Evolutionary conservation across 2,888 invertebrate species (phyloP), one percentile per base, ranked within the genome.

Genomic region (Himalopsyche kuldschensis): DNA sequence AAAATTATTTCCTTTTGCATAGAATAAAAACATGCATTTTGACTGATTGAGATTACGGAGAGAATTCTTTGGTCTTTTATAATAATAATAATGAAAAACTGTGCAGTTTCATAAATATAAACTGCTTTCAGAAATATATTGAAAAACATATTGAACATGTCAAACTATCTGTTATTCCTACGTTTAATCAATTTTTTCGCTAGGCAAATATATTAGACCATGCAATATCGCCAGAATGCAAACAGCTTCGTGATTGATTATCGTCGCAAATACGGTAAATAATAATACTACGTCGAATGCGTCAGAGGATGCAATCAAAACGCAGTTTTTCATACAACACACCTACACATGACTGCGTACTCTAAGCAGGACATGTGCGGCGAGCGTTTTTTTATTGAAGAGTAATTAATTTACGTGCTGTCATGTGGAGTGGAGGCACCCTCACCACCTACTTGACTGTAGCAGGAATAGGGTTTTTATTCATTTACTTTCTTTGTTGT

Each of bases 381-480:
- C 24, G 69, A 35, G 75, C 81, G 24, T 82, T 85, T 85, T 83
- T 84, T 83, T 81, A 41, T 81, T 48, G 55, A 30, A 63, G 69
- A 41, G 81, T 83, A 83, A 85, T 85, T 85, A 85, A 85, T 85
- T 85, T 85, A 46, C 77, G 81, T 32, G 48, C 81, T 69, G 83
- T 82, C 75, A 47, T 47, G 81, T 46, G 46, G 47, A 10, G 78
- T 24, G 78, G 27, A 55, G n/a, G 78, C 15, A 78, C 82, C 69
- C 27, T 63, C 35, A n/a, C 80, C 41, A 32, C 15, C 55, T 55
- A 55, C 55, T 55, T 55, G 55, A 55, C 55, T 55, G 20, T 55
- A 20, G 55, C 55, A 55, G 55, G 55, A 24, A 55, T 55, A 55
- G 20, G 55, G 55, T 55, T 55, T 55, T 55, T 55, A 55, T 55